phyloP scores from a whole-genome alignment of 2,113 vertebrate species.

The Cyanoderma ruficeps region DNA sequence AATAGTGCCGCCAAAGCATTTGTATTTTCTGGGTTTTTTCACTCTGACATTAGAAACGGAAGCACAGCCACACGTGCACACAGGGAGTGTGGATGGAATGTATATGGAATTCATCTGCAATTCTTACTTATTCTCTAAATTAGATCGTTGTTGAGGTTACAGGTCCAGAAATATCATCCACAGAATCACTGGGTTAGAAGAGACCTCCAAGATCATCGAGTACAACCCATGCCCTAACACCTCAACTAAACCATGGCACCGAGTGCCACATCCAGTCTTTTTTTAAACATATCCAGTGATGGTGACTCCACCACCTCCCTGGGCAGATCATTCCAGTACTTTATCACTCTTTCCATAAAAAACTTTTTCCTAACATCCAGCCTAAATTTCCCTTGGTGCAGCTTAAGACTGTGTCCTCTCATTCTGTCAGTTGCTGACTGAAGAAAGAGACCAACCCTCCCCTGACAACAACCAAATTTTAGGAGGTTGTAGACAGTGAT shows the following conservation, averaged over 20 bases:
- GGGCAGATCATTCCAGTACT: not conserved
- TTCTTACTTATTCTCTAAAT: not conserved
- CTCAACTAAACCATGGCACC: not conserved
- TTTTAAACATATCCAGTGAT: not conserved
- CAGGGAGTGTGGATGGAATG: not conserved
- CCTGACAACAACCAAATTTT: not conserved
- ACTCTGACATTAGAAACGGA: not conserved
- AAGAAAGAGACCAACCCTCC: not conserved
- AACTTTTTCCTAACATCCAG: not conserved
- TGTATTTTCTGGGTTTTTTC: not conserved
- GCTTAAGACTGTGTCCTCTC: not conserved
- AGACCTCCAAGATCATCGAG: not conserved
- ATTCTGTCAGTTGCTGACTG: not conserved
- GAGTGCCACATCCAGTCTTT: not conserved
- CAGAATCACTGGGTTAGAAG: not conserved
- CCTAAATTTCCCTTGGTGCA: not conserved
- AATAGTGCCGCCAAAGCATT: not conserved
- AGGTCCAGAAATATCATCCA: not conserved
- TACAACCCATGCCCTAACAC: not conserved
- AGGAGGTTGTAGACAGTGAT: not conserved
- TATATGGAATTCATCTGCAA: not conserved
- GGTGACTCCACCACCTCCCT: not conserved
- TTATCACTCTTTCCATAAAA: not conserved
- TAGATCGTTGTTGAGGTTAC: not conserved
- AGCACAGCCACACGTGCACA: not conserved